Base-by-base conservation (phyloP, 2,888 invertebrate species). In the Spatulosminthurus flaviceps region DNA sequence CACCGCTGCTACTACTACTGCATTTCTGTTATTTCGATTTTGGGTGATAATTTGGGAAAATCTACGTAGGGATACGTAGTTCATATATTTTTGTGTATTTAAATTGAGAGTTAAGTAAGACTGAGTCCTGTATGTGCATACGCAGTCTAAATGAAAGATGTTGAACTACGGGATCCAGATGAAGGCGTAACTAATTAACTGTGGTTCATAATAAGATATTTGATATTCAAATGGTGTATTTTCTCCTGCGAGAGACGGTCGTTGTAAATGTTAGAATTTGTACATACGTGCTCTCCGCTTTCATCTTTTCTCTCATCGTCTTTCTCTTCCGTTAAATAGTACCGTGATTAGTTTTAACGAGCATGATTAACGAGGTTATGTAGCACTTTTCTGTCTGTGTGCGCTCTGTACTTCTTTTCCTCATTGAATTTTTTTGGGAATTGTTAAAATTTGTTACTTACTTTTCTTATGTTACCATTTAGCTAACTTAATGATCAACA, bases 161-260 rank as follows among this genome's bases (percentile, higher is more conserved):
- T n/a, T n/a, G n/a, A n/a, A n/a, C n/a, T 51, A 51, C 51, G 16
- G 51, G 51, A 51, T 51, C 51, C 51, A 51, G 51, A 51, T 51
- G 51, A 51, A 16, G 9, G 51, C 51, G 51, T 51, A 51, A 51
- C 51, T 51, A 51, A 51, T 51, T 51, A 51, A 51, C 51, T 51
- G 51, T 51, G 51, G 51, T 51, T 51, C 16, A 51, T 51, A 51
- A 51, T 51, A 51, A 51, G 51, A 51, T 51, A 51, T 13, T 4
- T 51, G 51, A 51, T 51, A 51, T 51, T 51, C 51, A 16, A 51
- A 51, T 51, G 51, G 51, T 51, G 51, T 51, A 5, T n/a, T 51
- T 51, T 51, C 16, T n/a, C 51, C n/a, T n/a, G n/a, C n/a, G n/a
- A 51, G 5, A 19, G 5, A n/a, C 16, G 16, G 16, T 51, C 5